Conservation (phyloP, 2,113 vertebrate species). For the Nansenia antarctica region DNA sequence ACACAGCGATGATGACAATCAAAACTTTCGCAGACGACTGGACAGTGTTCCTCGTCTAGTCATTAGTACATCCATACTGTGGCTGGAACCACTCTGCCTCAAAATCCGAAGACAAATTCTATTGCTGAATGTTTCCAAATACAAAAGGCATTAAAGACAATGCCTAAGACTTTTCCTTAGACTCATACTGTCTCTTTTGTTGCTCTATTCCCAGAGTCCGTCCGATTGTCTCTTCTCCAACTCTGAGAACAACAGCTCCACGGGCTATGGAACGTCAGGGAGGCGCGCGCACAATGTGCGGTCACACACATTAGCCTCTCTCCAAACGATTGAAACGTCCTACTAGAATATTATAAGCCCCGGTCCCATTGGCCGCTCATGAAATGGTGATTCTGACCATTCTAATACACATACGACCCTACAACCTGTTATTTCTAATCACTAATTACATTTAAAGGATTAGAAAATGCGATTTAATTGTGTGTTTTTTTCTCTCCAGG, state of each 20-base stretch:
- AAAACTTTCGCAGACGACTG: slow-evolving; percentile 47
- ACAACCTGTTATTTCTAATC: slow-evolving; percentile 10
- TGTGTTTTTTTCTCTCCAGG: slow-evolving; percentile 33
- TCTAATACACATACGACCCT: background rate
- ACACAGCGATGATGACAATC: slow-evolving; percentile 43
- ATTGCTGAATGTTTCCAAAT: background rate
- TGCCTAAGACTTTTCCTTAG: slow-evolving; percentile 6
- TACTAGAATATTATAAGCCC: background rate
- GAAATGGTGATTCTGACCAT: background rate
- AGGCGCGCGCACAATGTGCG: slow-evolving; percentile 43
- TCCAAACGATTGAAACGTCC: background rate
- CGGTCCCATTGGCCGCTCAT: background rate
- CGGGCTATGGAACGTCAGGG: slow-evolving; percentile 45
- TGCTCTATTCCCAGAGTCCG: slow-evolving; percentile 35
- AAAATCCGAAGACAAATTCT: background rate
- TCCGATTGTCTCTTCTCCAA: slow-evolving; percentile 42
- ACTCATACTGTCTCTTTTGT: slow-evolving; percentile 55
- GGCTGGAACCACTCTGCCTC: slow-evolving; percentile 17
- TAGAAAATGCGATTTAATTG: slow-evolving; percentile 27
- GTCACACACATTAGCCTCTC: slow-evolving; percentile 5
- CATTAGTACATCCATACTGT: slow-evolving; percentile 64
- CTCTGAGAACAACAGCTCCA: slow-evolving; percentile 61
- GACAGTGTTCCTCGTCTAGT: slow-evolving; percentile 41
- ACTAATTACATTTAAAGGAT: slow-evolving; percentile 3
- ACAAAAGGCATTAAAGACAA: slow-evolving; percentile 1